Percentiles rank a stretch among this genome's conserved stretches.
phyloP scores from a whole-genome alignment of 2,797 vertebrate species.

The Peromyscus attwateri region DNA sequence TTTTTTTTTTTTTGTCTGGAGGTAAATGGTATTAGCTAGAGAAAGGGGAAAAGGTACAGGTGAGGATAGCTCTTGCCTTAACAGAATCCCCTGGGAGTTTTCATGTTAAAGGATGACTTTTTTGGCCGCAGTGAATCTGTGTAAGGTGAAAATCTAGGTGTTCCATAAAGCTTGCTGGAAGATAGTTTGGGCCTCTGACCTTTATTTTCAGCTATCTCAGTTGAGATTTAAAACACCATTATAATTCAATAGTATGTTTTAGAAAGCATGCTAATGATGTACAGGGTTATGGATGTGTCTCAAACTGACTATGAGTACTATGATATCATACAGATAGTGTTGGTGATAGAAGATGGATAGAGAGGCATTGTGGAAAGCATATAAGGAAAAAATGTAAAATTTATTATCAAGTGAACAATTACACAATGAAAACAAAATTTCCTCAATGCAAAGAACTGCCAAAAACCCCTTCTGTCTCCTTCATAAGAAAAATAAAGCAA shows the following conservation, averaged over 20 bases:
- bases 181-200: not conserved
- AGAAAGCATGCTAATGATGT: conserved; percentile 20
- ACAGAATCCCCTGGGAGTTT: not conserved
- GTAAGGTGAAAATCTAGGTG: not conserved
- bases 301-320: not conserved
- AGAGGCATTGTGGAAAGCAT: not conserved
- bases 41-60: not conserved
- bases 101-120: not conserved
- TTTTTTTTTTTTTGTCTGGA: not conserved
- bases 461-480: not conserved
- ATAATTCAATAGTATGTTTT: not conserved
- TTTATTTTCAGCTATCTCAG: conserved; percentile 3
- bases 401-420: not conserved
- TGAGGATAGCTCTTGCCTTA: not conserved
- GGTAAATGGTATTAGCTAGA: not conserved
- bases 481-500: conserved; percentile 42
- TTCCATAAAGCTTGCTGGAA: not conserved
- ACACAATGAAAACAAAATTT: conserved; percentile 41
- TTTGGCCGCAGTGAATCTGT: not conserved
- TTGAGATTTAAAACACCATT: conserved; percentile 22
- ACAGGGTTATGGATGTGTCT: not conserved
- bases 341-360: not conserved
- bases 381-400: not conserved
- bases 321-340: not conserved
- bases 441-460: not conserved